Evolutionary conservation across 2,888 invertebrate genomes (phyloP), one percentile per base, ranked within the genome.

Genomic region (Tineola bisselliella): DNA sequence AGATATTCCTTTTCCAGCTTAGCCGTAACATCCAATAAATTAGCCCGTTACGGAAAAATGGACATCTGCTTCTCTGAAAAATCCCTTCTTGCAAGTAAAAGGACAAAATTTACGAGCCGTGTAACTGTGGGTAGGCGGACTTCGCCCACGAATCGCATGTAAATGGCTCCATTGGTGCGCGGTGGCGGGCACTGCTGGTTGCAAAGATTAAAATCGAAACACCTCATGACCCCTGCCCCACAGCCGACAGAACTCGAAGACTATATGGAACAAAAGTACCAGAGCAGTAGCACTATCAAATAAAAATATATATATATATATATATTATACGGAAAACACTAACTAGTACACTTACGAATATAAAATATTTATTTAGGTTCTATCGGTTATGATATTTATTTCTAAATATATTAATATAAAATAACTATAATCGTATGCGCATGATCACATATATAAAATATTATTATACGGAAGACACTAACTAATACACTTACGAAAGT

Each of bases 31-130:
- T 81, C 75, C 76, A 76, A 84, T 84, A 84, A 83, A 83, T 84
- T 83, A 81, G 79, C 71, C 77, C 75, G 77, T 78, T 76, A 75
- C 74, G 78, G 73, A 79, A 81, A 84, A 84, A 81, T 81, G 76
- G 79, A 81, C 82, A 84, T 83, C 80, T 83, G 83, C 74, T 82
- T 74, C 77, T 75, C 70, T 70, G 75, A 69, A 79, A 83, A 81
- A 77, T 68, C 72, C 76, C 75, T 78, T 71, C 78, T 79, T 79
- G 72, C 75, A 80, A 81, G 81, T 79, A 81, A 81, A 82, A 83
- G 80, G 83, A 83, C 80, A 74, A 81, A 86, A 84, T 86, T 84
- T 86, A 84, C 84, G 84, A 79, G 74, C 80, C 77, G 74, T 76
- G 78, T 82, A 80, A 77, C 77, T 78, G 80, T 80, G 82, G 81